Base-by-base conservation (phyloP, 2,888 invertebrate genomes). In the Yponomeuta malinellus region DNA sequence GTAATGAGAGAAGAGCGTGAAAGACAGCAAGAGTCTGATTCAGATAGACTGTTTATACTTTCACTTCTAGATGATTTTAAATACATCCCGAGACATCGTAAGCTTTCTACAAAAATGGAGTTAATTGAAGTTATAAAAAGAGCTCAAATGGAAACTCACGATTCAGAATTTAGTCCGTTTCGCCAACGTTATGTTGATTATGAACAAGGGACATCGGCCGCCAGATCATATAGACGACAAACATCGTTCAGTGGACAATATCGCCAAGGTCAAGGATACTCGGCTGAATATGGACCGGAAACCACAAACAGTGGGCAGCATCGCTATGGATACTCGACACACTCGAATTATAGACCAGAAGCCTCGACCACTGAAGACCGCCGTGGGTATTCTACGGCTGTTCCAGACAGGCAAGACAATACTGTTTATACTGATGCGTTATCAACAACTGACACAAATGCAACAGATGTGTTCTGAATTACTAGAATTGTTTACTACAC, bases 91-190 rank as follows among this genome's bases (percentile, higher is more conserved):
- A 76, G 74, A 76, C 75, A 76, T 76, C 75, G 76, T 76, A 76
- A 75, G 75, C 75, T 76, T 77, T 77, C 75, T 76, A 75, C 75
- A 74, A 77, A 76, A 77, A 77, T 76, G 73, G 76, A 76, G 75
- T 77, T 78, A 75, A 76, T 76, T 75, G 74, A 76, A 75, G 75
- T 76, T 72, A 77, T 75, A 76, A 77, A 78, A 77, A 75, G 74
- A 75, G 75, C 77, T 76, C 74, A 74, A 74, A 76, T 76, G 75
- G 66, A 74, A 75, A 75, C 76, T 75, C 74, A 74, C 73, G 75
- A 76, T 76, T 70, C 71, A 64, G 71, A 71, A 72, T 73, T 72
- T 75, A 73, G 74, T 74, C 73, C 73, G 74, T 75, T 74, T 75
- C 74, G 77, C 75, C 73, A 79, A 74, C 73, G 78, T 76, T 67